Percentiles rank a stretch among this genome's conserved stretches.
These are phyloP conservation scores for Rhincodon typus DNA, from an alignment of 2,797 vertebrate genomes.

Conservation along the genomic window DNA sequence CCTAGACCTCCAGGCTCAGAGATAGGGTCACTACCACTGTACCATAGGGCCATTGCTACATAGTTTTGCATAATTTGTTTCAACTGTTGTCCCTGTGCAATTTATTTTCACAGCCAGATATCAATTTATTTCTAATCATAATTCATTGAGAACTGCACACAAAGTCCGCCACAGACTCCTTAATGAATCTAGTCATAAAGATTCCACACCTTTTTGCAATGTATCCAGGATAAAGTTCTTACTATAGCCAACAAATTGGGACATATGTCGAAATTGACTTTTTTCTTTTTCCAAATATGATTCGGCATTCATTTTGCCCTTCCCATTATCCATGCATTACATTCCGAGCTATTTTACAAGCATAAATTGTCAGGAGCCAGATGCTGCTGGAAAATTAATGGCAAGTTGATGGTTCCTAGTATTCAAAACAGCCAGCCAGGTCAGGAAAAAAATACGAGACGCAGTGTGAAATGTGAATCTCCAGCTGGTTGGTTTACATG, in stretches of 20 bases:
- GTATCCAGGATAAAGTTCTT: not conserved
- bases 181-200: not conserved
- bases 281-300: not conserved
- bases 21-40: too few species aligned
- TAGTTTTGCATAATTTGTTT: not conserved
- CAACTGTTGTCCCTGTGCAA: not conserved
- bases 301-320: not conserved
- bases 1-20: too few species aligned
- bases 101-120: not conserved
- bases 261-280: not conserved
- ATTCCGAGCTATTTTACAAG: not conserved
- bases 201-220: not conserved
- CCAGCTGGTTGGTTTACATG: not conserved
- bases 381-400: not conserved
- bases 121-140: not conserved
- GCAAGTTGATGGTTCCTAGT: not conserved
- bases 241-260: not conserved
- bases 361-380: not conserved
- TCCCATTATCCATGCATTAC: not conserved
- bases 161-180: not conserved
- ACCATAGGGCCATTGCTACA: not conserved
- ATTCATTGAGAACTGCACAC: not conserved
- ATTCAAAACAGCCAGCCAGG: not conserved
- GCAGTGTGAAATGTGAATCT: not conserved
- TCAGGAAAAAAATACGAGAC: not conserved